A percentile compares a stretch with the other conserved stretches of the same genome.
phyloP scores from a whole-genome alignment of 2,113 vertebrate species.

The Oreochromis niloticus region DNA sequence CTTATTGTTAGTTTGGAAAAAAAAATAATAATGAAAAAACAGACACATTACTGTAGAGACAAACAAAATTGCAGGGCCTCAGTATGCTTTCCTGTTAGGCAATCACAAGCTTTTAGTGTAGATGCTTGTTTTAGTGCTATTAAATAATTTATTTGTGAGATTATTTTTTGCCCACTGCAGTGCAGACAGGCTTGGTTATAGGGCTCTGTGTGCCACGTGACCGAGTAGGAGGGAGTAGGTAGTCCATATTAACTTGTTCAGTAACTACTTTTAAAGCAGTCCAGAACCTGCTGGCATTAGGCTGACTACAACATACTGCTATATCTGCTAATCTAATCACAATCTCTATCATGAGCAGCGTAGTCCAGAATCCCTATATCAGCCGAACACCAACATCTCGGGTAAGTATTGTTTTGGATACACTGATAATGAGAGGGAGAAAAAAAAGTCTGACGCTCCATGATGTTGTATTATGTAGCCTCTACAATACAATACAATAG shows the following conservation, averaged over 20 bases:
- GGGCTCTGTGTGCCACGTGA: conserved; percentile 63
- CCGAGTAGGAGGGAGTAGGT: conserved; percentile 31
- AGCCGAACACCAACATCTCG: conserved; percentile 63
- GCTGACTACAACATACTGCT: background rate
- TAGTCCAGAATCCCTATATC: conserved; percentile 64
- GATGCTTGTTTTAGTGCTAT: conserved; percentile 40
- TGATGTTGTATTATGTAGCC: conserved; percentile 4
- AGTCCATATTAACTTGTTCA: conserved; percentile 47
- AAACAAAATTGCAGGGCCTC: background rate
- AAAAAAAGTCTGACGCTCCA: background rate
- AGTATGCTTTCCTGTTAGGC: conserved; percentile 27
- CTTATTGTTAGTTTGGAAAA: background rate
- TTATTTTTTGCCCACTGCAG: conserved; percentile 58
- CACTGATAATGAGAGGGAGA: background rate
- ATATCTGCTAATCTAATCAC: background rate
- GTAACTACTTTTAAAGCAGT: conserved; percentile 32
- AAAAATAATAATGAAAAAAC: background rate
- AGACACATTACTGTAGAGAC: background rate
- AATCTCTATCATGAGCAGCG: conserved; percentile 53
- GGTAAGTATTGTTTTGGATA: conserved; percentile 66
- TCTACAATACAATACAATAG: background rate
- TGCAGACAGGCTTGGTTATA: conserved; percentile 69
- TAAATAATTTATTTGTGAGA: conserved; percentile 85
- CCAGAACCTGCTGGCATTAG: conserved; percentile 30
- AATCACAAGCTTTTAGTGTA: conserved; percentile 77